Base-by-base conservation (phyloP, 37 sponge, comb jelly and placozoan species). In the Petrosia ficiformis region DNA sequence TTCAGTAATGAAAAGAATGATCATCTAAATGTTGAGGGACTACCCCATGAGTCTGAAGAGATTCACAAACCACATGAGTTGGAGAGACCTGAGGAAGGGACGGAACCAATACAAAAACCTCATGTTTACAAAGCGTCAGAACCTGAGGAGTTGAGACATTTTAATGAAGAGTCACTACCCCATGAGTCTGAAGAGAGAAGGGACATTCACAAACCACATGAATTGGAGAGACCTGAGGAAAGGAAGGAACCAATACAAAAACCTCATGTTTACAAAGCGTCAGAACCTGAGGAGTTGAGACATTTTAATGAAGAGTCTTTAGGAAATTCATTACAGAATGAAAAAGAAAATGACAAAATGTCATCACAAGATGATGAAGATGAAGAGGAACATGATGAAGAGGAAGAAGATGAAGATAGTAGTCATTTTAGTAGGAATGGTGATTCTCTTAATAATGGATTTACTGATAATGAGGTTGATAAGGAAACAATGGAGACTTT, bases 71-170 rank as follows among this genome's bases (percentile, higher is more conserved):
- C 6, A 41, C 52, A 26, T 30, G 44, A 28, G n/a, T 24, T 24
- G 73, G 42, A 21, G 43, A 42, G 73, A 64, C 37, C 32, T 8
- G 65, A 75, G 35, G 42, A 41, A 41, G 79, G 54, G 70, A 52
- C 10, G 41, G 54, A n/a, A 22, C 44, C 14, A 2, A 72, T 5
- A 22, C 35, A 30, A 66, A 52, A 72, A 36, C 36, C 24, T 19
- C 10, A 3, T 0, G 64, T 29, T 22, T 8, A 33, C 31, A 2
- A 36, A 44, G 72, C 1, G 68, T 31, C 10, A 52, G 44, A 25
- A 63, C 31, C 39, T 31, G 78, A 78, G 44, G 57, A 67, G 56
- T 19, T 69, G 56, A 37, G 35, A 24, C 21, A 0, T 31, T 31
- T 28, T 38, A 65, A 5, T 4, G 1, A 44, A 54, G 11, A 32